Base-by-base conservation (phyloP, 2,797 vertebrate genomes). In the Spinibarbus caldwelli region DNA sequence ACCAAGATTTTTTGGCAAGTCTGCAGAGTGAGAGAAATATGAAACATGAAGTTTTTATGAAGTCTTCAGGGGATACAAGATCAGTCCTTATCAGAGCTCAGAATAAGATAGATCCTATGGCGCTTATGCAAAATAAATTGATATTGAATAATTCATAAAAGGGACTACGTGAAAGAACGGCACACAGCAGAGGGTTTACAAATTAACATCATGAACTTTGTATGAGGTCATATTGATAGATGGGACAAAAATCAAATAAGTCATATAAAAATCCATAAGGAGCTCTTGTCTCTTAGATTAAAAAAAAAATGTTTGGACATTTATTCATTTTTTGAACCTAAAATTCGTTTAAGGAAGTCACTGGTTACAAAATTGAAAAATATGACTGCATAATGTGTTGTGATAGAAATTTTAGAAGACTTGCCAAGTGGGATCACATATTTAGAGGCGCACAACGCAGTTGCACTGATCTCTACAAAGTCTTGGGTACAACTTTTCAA, bases 1-100 rank as follows among this genome's bases (percentile, higher is more conserved):
- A 99, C 98, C 98, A 99, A 80, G 98, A 99, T 93, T 99, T 99
- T 96, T 99, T 99, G 96, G 98, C 98, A 95, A 99, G 97, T 95
- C 98, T 99, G 93, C 8, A 26, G 84, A 34, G 6, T 1, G 29
- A 23, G 29, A 80, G 43, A 80, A 70, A 84, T 7, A n/a, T 9
- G 3, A 67, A 29, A 36, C 31, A 62, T 70, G 1, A 43, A 36
- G 15, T 17, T 47, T 47, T 64, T 80, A 45, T 64, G 36, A 82
- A 66, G 57, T 49, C 71, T 62, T 49, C 31, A 15, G 15, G 81
- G 14, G 15, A 52, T 7, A 76, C 23, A 34, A 83, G 29, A 76
- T 34, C 57, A 19, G 81, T 64, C 31, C 29, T 66, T 34, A 76
- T 66, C 41, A n/a, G 21, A 66, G 29, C 57, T 62, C 57, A n/a